Conservation (phyloP, 2,888 invertebrate genomes). For the Eudemis profundana region DNA sequence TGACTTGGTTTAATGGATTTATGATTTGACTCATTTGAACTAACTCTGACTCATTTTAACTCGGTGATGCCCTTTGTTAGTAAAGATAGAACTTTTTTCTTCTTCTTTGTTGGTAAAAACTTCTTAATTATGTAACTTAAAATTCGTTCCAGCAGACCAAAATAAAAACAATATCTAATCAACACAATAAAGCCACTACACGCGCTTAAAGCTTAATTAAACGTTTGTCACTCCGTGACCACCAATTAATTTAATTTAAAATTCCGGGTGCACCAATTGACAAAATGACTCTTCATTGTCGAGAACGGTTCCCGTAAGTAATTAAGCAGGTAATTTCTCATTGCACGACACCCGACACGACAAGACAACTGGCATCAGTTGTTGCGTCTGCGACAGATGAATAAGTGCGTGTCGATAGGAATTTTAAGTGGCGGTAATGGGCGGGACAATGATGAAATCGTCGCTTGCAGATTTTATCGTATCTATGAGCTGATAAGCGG, state of each 20-base stretch:
- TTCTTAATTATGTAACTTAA: too few species aligned
- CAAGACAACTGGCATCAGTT: slow-evolving; percentile 56
- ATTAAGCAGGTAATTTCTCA: slow-evolving; percentile 76
- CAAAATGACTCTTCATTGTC: slow-evolving; percentile 42
- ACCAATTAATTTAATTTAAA: slow-evolving; percentile 44
- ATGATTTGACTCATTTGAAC: too few species aligned
- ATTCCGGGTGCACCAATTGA: slow-evolving; percentile 52
- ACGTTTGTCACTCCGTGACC: slow-evolving; percentile 41
- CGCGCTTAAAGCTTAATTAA: slow-evolving; percentile 30
- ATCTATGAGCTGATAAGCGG: slow-evolving; percentile 75
- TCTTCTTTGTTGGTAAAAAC: too few species aligned
- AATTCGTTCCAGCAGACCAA: background rate
- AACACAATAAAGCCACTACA: slow-evolving; percentile 16
- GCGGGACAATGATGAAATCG: slow-evolving; percentile 82
- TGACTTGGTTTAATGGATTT: too few species aligned
- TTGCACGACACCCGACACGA: slow-evolving; percentile 62
- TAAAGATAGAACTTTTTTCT: too few species aligned
- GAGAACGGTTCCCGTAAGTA: slow-evolving; percentile 57
- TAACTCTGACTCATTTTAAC: too few species aligned
- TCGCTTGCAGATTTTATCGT: slow-evolving; percentile 77
- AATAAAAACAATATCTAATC: background rate
- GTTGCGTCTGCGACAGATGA: slow-evolving; percentile 73
- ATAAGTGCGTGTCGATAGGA: slow-evolving; percentile 83
- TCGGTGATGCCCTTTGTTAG: too few species aligned
- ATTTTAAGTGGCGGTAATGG: slow-evolving; percentile 83